Percentiles rank a stretch among this genome's conserved stretches.
phyloP scores from a whole-genome alignment of 2,797 vertebrate genomes.

The Poecilia picta region DNA sequence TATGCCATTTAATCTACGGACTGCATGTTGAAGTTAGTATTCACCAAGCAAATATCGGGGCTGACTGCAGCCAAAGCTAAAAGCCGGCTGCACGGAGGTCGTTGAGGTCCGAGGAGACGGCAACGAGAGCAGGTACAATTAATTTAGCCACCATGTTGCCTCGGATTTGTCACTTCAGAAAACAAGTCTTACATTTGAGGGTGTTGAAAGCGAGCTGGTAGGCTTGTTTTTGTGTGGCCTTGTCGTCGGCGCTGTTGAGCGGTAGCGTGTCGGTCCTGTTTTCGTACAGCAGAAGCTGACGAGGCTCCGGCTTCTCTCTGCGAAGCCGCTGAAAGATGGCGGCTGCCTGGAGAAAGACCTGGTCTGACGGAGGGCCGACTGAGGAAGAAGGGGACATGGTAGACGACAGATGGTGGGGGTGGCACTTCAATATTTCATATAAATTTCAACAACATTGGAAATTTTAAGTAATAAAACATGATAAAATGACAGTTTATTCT shows the following conservation, averaged over 20 bases:
- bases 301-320: constrained; percentile 72
- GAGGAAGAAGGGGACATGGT: background rate
- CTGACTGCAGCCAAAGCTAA: constrained; percentile 54
- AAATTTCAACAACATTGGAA: background rate
- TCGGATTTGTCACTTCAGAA: background rate
- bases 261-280: constrained; percentile 43
- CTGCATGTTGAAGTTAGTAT: constrained; percentile 56
- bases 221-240: constrained; percentile 70
- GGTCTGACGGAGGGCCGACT: constrained; percentile 73
- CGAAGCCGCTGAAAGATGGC: constrained; percentile 85
- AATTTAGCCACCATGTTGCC: constrained; percentile 35
- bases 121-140: constrained; percentile 43
- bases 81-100: constrained; percentile 16
- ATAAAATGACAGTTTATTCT: background rate
- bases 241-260: constrained; percentile 64
- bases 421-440: background rate
- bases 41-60: constrained; percentile 55
- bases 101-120: constrained; percentile 32
- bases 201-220: constrained; percentile 89
- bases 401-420: background rate
- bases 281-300: constrained; percentile 75
- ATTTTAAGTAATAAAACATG: background rate
- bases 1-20: constrained; percentile 65
- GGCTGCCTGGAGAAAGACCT: constrained; percentile 85
- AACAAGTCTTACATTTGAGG: constrained; percentile 81